Conservation (phyloP, 2,888 invertebrate genomes). For the Cephus pygmeus region DNA sequence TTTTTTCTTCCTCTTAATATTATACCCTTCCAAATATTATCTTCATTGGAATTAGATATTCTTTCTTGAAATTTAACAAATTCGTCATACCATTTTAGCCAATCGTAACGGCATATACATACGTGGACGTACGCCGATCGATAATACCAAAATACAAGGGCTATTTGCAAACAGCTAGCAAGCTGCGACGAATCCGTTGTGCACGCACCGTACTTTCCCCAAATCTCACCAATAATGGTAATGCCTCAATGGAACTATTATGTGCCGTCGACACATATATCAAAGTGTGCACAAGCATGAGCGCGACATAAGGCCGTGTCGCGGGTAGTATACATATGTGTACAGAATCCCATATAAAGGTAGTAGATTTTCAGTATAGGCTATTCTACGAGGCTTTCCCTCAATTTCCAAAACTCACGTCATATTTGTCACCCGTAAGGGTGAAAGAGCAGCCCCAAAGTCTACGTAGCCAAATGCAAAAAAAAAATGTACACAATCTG, state of each 20-base stretch:
- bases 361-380: background rate
- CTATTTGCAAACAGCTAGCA: slow-evolving; percentile 65
- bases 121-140: slow-evolving; percentile 34
- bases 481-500: background rate
- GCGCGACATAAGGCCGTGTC: slow-evolving; percentile 44
- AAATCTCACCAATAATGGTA: slow-evolving; percentile 63
- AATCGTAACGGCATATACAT: background rate
- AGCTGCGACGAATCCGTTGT: slow-evolving; percentile 64
- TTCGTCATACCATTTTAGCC: slow-evolving; percentile 46
- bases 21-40: background rate
- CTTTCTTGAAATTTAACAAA: slow-evolving; percentile 19
- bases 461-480: background rate
- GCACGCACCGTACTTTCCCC: slow-evolving; percentile 59
- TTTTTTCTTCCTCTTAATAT: background rate
- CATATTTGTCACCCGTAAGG: background rate
- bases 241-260: slow-evolving; percentile 58
- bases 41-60: background rate
- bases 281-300: slow-evolving; percentile 49
- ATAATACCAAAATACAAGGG: slow-evolving; percentile 53
- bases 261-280: slow-evolving; percentile 48
- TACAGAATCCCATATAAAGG: background rate
- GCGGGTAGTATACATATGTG: background rate
- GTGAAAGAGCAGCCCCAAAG: background rate
- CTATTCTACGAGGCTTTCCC: background rate
- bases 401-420: background rate